Evolutionary conservation across 1,140 invertebrate species (phyloP).

Genomic region (Asbolus verrucosus): DNA sequence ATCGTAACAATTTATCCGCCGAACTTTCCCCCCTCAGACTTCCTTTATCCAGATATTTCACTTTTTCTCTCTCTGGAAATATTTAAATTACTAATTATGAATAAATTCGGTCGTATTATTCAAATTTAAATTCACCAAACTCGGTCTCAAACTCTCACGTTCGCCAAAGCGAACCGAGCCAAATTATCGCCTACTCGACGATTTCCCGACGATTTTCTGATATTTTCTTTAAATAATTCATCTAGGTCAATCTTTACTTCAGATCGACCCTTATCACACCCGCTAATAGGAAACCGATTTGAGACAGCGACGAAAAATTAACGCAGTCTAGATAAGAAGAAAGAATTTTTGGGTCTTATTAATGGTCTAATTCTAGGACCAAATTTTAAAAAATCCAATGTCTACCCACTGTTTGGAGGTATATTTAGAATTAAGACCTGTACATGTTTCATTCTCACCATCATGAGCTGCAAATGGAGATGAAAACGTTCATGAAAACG

Average conservation of each 20-base stretch:
- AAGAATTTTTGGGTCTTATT: no score
- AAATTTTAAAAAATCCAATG: no score
- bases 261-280: slow-evolving; percentile 4
- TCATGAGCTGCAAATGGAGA: no score
- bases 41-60: slow-evolving; percentile 17
- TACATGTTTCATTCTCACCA: no score
- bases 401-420: no score
- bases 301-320: no score
- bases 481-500: no score
- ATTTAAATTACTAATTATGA: slow-evolving; percentile 37
- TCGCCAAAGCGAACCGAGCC: slow-evolving; percentile 25
- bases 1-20: slow-evolving; percentile 24
- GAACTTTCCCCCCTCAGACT: slow-evolving; percentile 21
- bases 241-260: slow-evolving; percentile 22
- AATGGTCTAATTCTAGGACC: no score
- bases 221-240: slow-evolving; percentile 37
- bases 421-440: no score
- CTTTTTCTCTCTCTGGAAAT: slow-evolving; percentile 38
- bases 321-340: no score
- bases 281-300: no score
- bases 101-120: slow-evolving; percentile 37
- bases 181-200: slow-evolving; percentile 38
- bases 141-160: slow-evolving; percentile 38
- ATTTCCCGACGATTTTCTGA: slow-evolving; percentile 28
- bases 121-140: slow-evolving; percentile 39